These are phyloP conservation scores for Thryonomys swinderianus DNA, from an alignment of 2,113 vertebrate species.

Conservation along the genomic window DNA sequence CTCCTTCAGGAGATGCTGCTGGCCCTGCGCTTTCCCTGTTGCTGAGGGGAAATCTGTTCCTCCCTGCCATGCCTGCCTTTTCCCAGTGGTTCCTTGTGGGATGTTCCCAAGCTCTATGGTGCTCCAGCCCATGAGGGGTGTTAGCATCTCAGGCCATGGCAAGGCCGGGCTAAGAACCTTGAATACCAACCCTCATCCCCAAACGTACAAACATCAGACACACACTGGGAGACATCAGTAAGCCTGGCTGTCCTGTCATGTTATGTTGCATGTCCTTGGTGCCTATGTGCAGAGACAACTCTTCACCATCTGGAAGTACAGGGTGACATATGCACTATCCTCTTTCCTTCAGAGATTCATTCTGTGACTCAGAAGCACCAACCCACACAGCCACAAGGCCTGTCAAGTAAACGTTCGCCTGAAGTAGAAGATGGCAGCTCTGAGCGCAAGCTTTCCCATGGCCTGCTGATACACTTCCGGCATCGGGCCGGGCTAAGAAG, in stretches of 20 bases:
- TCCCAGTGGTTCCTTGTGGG: too few species aligned
- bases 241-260: fast-evolving
- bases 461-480: background rate
- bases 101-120: background rate
- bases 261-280: too few species aligned
- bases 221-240: background rate
- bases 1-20: background rate
- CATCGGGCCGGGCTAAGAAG: too few species aligned
- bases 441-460: background rate
- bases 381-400: background rate
- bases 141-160: background rate
- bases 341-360: background rate
- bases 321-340: background rate
- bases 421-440: background rate
- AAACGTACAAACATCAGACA: fast-evolving
- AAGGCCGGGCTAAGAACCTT: background rate
- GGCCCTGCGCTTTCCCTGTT: fast-evolving
- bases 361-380: background rate
- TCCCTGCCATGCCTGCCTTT: background rate
- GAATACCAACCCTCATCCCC: background rate
- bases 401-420: background rate
- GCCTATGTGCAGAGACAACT: background rate
- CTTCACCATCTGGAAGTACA: background rate
- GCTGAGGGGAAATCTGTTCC: too few species aligned
- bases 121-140: fast-evolving